Evolutionary conservation across 2,113 vertebrate genomes (phyloP).

Genomic region (Carettochelys insculpta): DNA sequence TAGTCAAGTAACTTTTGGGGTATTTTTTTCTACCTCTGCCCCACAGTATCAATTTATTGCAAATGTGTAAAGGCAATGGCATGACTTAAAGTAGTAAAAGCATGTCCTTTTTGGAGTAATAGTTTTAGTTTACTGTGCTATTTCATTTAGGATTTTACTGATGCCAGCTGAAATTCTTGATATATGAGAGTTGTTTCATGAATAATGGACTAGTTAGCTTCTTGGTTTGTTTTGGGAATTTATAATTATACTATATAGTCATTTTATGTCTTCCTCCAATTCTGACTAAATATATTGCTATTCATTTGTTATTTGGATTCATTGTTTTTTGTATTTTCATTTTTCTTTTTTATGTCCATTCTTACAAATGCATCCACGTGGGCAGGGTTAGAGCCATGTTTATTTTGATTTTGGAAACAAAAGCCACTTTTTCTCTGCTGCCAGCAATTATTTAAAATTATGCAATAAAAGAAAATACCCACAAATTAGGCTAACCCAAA

Average conservation of each 20-base stretch:
- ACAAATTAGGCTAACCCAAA: neutral
- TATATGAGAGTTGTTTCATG: neutral
- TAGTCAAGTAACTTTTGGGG: too few relatives aligned
- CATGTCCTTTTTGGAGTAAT: neutral
- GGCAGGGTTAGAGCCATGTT: fast-evolving
- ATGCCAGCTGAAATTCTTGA: neutral
- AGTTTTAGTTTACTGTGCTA: neutral
- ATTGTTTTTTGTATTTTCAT: neutral
- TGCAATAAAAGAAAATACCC: neutral
- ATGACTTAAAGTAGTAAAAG: too few relatives aligned
- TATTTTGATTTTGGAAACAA: neutral
- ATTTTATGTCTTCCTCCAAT: neutral
- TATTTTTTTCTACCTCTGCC: too few relatives aligned
- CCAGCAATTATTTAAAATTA: neutral
- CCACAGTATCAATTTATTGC: neutral
- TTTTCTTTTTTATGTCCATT: too few relatives aligned
- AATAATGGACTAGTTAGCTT: neutral
- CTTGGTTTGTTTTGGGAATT: neutral
- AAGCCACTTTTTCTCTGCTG: neutral
- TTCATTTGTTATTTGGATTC: neutral
- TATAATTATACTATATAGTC: neutral
- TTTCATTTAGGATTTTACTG: neutral
- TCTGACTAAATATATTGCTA: neutral
- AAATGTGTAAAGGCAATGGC: neutral
- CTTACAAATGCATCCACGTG: fast-evolving